Evolutionary conservation across 2,113 vertebrate genomes (phyloP), one percentile per base, ranked within the genome.

Genomic region (Salminus brasiliensis): DNA sequence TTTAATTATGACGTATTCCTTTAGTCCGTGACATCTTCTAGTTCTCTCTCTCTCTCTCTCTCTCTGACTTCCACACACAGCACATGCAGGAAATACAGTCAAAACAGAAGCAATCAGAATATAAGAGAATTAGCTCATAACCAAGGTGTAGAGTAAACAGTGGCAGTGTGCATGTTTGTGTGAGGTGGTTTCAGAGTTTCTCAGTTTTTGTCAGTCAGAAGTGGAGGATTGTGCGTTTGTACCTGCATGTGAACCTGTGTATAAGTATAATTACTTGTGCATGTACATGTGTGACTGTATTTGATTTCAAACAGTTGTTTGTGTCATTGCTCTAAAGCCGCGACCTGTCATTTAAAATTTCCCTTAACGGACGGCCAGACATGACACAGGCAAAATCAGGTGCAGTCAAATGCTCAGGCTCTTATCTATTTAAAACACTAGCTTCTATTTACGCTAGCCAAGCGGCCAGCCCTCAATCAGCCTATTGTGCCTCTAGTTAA

Each of bases 381-480:
- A 27, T 27, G 43, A n/a, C 32, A 71, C 45, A 12, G 53, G 34
- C 59, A 68, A 72, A 68, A 67, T 67, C 72, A 83, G 78, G 69
- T 76, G 73, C 69, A 76, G 76, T 71, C 73, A 79, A 85, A 82
- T 80, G 59, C 21, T 4, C 1, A 8, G n/a, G 9, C 8, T 27
- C 68, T 82, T 76, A 81, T 84, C 79, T 84, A 72, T 80, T 80
- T 71, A 72, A 79, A 85, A 76, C 73, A 69, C 55, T 12, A 72
- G 29, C 69, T 30, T 68, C 53, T 82, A 53, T 85, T 41, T 77
- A 85, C 68, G 70, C 45, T 49, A 72, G 66, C 27, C 45, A 29
- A 27, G 32, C 23, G 15, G n/a, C 30, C 13, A 63, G 13, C 21
- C 29, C 39, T 71, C 32, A 47, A 36, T 49, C n/a, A 69, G 53